Base-by-base conservation (phyloP, 2,888 invertebrate genomes). In the Sylvicola cinctus region DNA sequence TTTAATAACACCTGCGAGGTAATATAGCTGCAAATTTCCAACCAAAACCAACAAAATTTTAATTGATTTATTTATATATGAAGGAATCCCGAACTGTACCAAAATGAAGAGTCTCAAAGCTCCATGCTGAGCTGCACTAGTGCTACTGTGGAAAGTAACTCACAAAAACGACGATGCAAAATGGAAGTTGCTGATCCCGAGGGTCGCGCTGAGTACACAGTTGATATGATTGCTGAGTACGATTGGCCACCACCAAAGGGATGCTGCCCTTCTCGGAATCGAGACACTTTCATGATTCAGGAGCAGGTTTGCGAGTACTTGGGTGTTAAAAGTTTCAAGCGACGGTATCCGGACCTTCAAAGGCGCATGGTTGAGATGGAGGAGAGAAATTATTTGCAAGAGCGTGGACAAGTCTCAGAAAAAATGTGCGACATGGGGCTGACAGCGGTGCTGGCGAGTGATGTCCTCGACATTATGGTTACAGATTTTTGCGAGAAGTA, bases 291-390 rank as follows among this genome's bases (percentile, higher is more conserved):
- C 60, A 87, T 93, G 80, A 73, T 95, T 38, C 91, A 96, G 58
- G 96, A 96, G 54, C 96, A 70, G 81, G 79, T 98, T 40, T 85
- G 90, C 0, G 83, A 91, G 52, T 93, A 83, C 59, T 66, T 98
- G 40, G 84, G 83, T 27, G 83, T 96, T 23, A 93, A 90, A 52
- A 91, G 93, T 37, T 96, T 98, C 57, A 95, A 95, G 55, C 68
- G 96, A 41, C 90, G 93, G 51, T 88, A 88, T 60, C 80, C 85
- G n/a, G 85, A 87, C 54, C 55, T 87, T 34, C 72, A 74, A 43
- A 66, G 93, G 36, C 68, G 93, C 35, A 63, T 77, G 41, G 75
- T 91, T 16, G 87, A 88, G 43, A 84, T 84, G 61, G 84, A 84
- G 42, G 96, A 96, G 53, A 68, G 87, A 36, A 84, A 85, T 49